These are phyloP conservation scores for Drosophila engyochracea DNA, from an alignment of 2,888 invertebrate genomes.

Conservation along the genomic window DNA sequence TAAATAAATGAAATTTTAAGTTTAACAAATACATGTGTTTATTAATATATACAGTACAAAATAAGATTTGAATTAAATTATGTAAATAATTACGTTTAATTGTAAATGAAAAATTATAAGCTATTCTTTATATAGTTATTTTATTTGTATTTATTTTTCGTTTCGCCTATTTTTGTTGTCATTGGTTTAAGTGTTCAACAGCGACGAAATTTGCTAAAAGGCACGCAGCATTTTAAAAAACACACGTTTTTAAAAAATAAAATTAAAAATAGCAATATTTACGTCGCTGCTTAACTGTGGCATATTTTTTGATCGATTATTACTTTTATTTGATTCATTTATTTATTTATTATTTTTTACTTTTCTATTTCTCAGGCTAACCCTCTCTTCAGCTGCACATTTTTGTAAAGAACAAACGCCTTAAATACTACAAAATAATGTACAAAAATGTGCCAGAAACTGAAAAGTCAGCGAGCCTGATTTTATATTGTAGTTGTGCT, in stretches of 20 bases:
- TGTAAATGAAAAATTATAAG: conserved; percentile 59
- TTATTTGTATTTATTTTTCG: conserved; percentile 19
- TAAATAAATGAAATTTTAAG: conserved; percentile 40
- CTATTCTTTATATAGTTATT: conserved; percentile 34
- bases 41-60: conserved; percentile 61
- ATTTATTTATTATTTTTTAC: conserved; percentile 4
- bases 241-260: conserved; percentile 80
- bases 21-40: conserved; percentile 62
- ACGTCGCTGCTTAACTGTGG: conserved; percentile 51
- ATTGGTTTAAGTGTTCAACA: conserved; percentile 34
- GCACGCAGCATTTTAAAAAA: conserved; percentile 91
- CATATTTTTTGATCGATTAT: conserved; percentile 10
- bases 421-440: conserved; percentile 77
- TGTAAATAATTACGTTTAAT: conserved; percentile 45
- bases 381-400: conserved; percentile 17
- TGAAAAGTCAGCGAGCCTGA: conserved; percentile 14
- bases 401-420: conserved; percentile 67
- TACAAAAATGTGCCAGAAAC: conserved; percentile 33
- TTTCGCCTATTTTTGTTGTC: conserved; percentile 25
- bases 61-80: conserved; percentile 48
- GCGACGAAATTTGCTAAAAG: conserved; percentile 90
- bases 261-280: conserved; percentile 71
- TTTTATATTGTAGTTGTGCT: conserved; percentile 28
- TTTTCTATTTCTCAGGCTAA: conserved; percentile 18
- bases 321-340: conserved; percentile 8